A percentile compares a stretch with the other conserved stretches of the same genome.
phyloP scores from a whole-genome alignment of 1,140 invertebrate genomes.

The Dreissena polymorpha region DNA sequence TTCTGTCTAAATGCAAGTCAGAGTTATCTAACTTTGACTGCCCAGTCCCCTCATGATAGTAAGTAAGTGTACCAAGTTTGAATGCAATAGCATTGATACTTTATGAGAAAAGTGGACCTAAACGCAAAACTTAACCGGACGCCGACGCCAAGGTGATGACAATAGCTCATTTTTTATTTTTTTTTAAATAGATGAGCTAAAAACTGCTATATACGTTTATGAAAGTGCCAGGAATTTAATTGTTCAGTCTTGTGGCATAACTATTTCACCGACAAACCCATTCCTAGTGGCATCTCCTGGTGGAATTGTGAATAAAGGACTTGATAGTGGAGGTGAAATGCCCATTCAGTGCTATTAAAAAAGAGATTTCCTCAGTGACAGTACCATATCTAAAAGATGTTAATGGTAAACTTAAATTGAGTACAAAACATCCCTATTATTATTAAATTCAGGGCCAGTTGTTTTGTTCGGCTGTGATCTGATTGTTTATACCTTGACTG shows the following conservation, averaged over 20 bases:
- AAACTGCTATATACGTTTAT: neutral
- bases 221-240: neutral
- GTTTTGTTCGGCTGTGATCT: constrained; percentile 53
- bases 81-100: too few species aligned
- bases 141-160: too few species aligned
- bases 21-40: too few species aligned
- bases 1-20: too few species aligned
- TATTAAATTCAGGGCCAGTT: constrained; percentile 63
- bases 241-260: constrained; percentile 8
- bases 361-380: constrained; percentile 12
- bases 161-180: too few species aligned
- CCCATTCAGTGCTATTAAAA: constrained; percentile 24
- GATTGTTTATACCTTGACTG: constrained; percentile 50
- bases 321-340: constrained; percentile 28
- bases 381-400: constrained; percentile 18
- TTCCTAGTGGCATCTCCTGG: constrained; percentile 34
- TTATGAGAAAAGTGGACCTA: too few species aligned
- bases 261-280: constrained; percentile 19
- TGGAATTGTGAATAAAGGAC: constrained; percentile 8
- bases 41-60: too few species aligned
- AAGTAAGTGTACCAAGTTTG: too few species aligned
- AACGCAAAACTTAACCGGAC: too few species aligned
- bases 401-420: constrained; percentile 26
- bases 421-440: constrained; percentile 54
- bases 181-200: too few species aligned